A percentile compares a stretch with the other conserved stretches of the same genome.
These are phyloP conservation scores for Corythornis vintsioides DNA, from an alignment of 2,113 vertebrate species.

Conservation along the genomic window DNA sequence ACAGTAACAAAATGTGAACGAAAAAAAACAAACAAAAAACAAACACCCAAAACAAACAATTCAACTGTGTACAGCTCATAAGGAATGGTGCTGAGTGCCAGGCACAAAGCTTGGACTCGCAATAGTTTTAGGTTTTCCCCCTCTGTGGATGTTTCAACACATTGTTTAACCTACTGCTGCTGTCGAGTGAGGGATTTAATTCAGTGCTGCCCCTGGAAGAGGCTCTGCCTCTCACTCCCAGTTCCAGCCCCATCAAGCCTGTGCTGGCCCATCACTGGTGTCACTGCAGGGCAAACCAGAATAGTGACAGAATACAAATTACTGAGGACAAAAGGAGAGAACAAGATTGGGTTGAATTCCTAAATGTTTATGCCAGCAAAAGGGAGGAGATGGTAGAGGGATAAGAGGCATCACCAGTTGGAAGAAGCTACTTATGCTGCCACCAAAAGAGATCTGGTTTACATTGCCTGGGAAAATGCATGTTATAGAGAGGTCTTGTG, in stretches of 20 bases:
- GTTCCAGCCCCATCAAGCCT: not conserved
- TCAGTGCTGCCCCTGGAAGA: not conserved
- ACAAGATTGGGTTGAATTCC: not conserved
- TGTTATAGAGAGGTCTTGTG: accelerated
- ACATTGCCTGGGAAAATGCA: accelerated
- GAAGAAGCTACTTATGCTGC: not conserved
- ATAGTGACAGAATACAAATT: accelerated
- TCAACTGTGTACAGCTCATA: not conserved
- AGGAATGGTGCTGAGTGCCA: not conserved
- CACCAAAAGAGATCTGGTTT: not conserved
- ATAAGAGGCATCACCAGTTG: not conserved
- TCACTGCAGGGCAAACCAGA: not conserved
- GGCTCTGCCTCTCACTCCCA: not conserved
- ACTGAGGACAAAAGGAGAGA: not conserved
- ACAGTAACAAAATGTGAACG: not conserved
- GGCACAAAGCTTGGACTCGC: not conserved
- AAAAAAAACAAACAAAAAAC: not conserved
- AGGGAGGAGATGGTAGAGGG: not conserved
- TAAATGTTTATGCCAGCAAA: not conserved
- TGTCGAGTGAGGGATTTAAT: accelerated
- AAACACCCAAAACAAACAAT: not conserved
- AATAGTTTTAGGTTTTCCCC: not conserved
- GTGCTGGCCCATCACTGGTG: accelerated
- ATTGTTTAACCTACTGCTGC: not conserved
- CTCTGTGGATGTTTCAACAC: not conserved